Evolutionary conservation across 2,888 invertebrate species (phyloP), one percentile per base, ranked within the genome.

Genomic region (Cremastinae sp.): DNA sequence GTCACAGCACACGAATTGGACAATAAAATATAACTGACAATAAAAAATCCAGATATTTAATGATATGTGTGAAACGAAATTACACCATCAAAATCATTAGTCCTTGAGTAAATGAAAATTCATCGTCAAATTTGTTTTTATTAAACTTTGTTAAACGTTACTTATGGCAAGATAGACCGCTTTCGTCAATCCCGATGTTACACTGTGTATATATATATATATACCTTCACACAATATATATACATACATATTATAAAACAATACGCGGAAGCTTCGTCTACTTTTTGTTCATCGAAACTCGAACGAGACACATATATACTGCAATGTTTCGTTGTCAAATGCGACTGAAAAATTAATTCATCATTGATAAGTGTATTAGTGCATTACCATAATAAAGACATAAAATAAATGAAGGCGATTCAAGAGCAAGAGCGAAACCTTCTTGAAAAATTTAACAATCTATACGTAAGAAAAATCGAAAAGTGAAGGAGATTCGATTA

Each of bases 161-260:
- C n/a, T 41, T 53, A 75, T 55, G 75, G 70, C 75, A 70, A 75
- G 70, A 70, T 69, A 64, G 51, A 58, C 53, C 55, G 56, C 53
- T 61, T 8, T 59, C 53, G 65, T 22, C 65, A 14, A 70, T 59
- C 37, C 59, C 59, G 49, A 43, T 49, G 35, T 37, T 62, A 61
- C 12, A 59, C 49, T 20, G 9, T 39, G 39, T 47, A 53, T 47
- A 16, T 53, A 28, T 28, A n/a, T n/a, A n/a, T n/a, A n/a, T n/a
- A n/a, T n/a, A n/a, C n/a, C n/a, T n/a, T n/a, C n/a, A 28, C 28
- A 28, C 2, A 3, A 28, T 28, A 28, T 28, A 28, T 28, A 5
- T 28, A 5, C 5, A 18, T 69, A 49, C 20, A 65, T 51, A 55
- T 53, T 39, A 55, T 43, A 12, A 47, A 70, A 70, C 75, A 65